Percentiles rank a stretch among this genome's conserved stretches.
Conservation (phyloP, 2,113 vertebrate genomes). For the Reinhardtius hippoglossoides region DNA sequence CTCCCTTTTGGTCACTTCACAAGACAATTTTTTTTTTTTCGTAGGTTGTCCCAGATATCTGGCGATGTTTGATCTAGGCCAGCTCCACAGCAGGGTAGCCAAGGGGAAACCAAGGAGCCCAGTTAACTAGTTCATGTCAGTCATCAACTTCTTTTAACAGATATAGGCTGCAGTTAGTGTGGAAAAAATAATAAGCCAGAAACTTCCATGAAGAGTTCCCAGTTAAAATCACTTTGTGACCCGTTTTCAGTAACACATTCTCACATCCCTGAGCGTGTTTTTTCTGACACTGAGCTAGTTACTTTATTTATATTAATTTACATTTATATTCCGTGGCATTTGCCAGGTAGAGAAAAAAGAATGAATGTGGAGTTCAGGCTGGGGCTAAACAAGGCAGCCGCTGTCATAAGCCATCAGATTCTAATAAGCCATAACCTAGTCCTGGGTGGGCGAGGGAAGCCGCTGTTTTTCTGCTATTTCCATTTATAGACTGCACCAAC, state of each 20-base stretch:
- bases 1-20: constrained; percentile 47
- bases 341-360: constrained; percentile 42
- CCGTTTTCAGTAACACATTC: constrained; percentile 47
- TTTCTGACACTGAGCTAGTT: constrained; percentile 30
- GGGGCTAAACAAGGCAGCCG: constrained; percentile 70
- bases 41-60: constrained; percentile 75
- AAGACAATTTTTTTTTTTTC: constrained; percentile 28
- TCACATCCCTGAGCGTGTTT: constrained; percentile 29
- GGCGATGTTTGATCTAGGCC: constrained; percentile 73
- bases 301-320: constrained; percentile 33
- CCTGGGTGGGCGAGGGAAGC: constrained; percentile 82
- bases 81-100: constrained; percentile 69
- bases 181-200: constrained; percentile 19
- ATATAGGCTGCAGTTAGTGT: constrained; percentile 45
- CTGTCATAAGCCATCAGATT: constrained; percentile 78
- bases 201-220: constrained; percentile 23
- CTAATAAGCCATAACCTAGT: constrained; percentile 81
- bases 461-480: constrained; percentile 82
- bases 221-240: constrained; percentile 38
- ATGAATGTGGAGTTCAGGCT: constrained; percentile 50
- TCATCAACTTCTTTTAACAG: constrained; percentile 70
- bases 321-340: constrained; percentile 41
- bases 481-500: constrained; percentile 82
- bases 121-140: constrained; percentile 79
- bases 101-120: constrained; percentile 74